A percentile compares a stretch with the other conserved stretches of the same genome.
Evolutionary conservation across 2,888 invertebrate genomes (phyloP).

Genomic region (Antheraea assamensis): DNA sequence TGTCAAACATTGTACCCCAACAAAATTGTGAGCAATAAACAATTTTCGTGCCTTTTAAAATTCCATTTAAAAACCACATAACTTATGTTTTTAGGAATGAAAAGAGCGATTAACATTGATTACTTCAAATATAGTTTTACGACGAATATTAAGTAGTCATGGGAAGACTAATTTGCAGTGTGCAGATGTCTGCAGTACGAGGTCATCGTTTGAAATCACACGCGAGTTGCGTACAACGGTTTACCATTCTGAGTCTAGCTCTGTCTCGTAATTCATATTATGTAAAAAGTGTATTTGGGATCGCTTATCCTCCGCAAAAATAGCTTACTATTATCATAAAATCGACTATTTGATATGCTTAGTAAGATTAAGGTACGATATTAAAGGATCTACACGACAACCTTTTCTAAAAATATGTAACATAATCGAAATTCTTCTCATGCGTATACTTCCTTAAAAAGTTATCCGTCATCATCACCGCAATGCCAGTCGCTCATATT

Average conservation of each 20-base stretch:
- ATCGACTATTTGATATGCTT: neutral
- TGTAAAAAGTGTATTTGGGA: neutral
- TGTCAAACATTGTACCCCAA: neutral
- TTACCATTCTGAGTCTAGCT: neutral
- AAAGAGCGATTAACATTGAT: neutral
- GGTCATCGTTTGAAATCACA: neutral
- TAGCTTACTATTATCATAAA: too few relatives aligned
- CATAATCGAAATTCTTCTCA: neutral
- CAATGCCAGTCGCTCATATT: constrained; percentile 15
- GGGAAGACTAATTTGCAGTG: neutral
- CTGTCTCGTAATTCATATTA: neutral
- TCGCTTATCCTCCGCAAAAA: too few relatives aligned
- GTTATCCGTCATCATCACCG: neutral
- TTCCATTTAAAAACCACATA: neutral
- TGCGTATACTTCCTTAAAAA: constrained; percentile 5
- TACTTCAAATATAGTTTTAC: neutral
- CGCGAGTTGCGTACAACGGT: neutral
- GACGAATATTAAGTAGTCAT: neutral
- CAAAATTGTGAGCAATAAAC: neutral
- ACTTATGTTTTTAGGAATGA: neutral
- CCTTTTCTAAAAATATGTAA: neutral
- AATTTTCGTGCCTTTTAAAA: neutral
- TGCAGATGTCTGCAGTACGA: neutral
- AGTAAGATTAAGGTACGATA: neutral
- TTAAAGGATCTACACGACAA: neutral